Conservation (phyloP, 2,888 invertebrate species). For the Labia minor region DNA sequence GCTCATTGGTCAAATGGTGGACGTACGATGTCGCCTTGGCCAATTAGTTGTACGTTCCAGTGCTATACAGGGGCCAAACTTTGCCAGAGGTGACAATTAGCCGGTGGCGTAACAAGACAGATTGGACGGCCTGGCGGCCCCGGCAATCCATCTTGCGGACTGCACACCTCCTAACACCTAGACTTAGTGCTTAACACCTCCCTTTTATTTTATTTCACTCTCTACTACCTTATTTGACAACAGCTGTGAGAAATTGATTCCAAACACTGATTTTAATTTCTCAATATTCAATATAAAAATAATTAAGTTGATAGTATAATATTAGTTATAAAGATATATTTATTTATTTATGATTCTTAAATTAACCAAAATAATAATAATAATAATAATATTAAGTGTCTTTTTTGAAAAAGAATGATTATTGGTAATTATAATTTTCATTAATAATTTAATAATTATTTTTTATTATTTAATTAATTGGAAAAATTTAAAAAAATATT, state of each 20-base stretch:
- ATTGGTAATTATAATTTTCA: no score
- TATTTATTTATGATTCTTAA: no score
- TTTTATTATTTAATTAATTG: no score
- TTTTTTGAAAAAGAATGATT: no score
- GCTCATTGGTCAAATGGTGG: background rate
- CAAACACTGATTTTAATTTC: no score
- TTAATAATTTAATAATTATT: no score
- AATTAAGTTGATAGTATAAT: no score
- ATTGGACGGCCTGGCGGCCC: slow-evolving; percentile 18
- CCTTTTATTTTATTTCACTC: slow-evolving; percentile 15
- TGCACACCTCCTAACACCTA: background rate
- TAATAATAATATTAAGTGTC: no score
- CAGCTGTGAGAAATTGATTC: background rate
- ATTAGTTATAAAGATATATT: no score
- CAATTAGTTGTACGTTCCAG: slow-evolving; percentile 17
- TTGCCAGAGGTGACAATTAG: slow-evolving; percentile 13
- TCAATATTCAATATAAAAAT: no score
- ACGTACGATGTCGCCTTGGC: background rate
- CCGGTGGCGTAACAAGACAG: slow-evolving; percentile 18
- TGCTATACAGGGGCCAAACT: slow-evolving; percentile 2
- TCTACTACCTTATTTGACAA: slow-evolving; percentile 2
- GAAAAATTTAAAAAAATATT: no score
- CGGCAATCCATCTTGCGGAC: background rate
- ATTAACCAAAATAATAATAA: no score
- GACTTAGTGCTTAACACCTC: background rate